These are phyloP conservation scores for Eclectus roratus DNA, from an alignment of 2,113 vertebrate species.

Conservation along the genomic window DNA sequence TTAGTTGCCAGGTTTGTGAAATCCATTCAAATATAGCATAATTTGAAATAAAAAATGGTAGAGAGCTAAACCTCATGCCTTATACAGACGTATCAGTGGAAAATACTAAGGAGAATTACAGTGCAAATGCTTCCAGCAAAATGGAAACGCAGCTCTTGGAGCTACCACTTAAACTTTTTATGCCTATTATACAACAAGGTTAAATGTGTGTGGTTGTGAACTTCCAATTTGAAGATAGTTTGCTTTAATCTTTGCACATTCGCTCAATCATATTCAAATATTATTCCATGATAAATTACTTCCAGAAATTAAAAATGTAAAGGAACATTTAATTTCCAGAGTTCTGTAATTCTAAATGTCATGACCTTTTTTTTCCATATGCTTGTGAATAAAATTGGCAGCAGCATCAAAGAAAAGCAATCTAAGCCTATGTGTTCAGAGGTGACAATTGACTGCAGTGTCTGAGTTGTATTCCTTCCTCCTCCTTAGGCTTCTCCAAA, in stretches of 20 bases:
- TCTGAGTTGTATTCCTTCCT: not conserved
- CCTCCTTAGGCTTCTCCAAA: not conserved
- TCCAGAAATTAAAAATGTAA: slow-evolving; percentile 66
- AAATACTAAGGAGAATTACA: slow-evolving; percentile 35
- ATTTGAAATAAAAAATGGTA: not conserved
- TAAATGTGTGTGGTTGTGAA: slow-evolving; percentile 32
- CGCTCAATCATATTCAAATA: slow-evolving; percentile 38
- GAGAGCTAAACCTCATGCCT: not conserved
- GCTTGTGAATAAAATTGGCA: slow-evolving; percentile 47
- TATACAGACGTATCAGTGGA: not conserved
- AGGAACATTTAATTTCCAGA: slow-evolving; percentile 60
- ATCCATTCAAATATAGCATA: not conserved
- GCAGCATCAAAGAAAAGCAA: slow-evolving; percentile 30
- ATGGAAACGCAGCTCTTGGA: slow-evolving; percentile 35
- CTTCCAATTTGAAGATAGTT: slow-evolving; percentile 23
- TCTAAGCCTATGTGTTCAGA: slow-evolving; percentile 1
- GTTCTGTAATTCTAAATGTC: slow-evolving; percentile 60
- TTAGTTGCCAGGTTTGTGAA: slow-evolving; percentile 18
- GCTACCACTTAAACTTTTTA: slow-evolving; percentile 29
- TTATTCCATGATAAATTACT: slow-evolving; percentile 35
- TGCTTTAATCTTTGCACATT: slow-evolving; percentile 42
- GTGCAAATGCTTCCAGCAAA: slow-evolving; percentile 42
- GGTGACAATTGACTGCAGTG: not conserved
- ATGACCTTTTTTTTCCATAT: slow-evolving; percentile 27
- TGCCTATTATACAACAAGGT: slow-evolving; percentile 33